These are phyloP conservation scores for Brachypteracias leptosomus DNA, from an alignment of 2,113 vertebrate genomes.

Conservation along the genomic window DNA sequence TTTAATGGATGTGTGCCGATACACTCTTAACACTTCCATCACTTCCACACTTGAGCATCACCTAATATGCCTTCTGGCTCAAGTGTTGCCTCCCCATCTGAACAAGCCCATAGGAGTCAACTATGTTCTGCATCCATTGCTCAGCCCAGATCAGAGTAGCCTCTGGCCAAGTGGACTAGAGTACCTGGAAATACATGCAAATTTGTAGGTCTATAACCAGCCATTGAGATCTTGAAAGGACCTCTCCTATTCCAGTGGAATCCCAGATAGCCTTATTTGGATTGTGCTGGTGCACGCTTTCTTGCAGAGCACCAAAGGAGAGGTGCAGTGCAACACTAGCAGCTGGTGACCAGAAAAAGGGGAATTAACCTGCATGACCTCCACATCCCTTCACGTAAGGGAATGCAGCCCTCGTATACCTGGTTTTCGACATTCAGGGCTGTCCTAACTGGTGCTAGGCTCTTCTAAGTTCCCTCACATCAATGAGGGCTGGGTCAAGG, in stretches of 20 bases:
- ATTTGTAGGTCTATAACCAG: neutral
- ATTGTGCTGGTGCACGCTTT: neutral
- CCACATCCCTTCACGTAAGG: neutral
- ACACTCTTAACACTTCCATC: neutral
- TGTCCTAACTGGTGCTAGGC: neutral
- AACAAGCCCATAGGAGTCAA: neutral
- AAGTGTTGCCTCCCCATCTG: neutral
- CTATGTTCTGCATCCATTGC: neutral
- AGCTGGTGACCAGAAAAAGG: neutral
- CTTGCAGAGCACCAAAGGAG: neutral
- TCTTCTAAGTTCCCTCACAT: neutral
- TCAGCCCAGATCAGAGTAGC: neutral
- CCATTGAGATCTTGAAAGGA: neutral
- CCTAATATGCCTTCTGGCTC: neutral
- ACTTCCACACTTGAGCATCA: neutral
- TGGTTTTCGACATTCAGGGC: neutral
- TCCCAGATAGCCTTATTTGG: neutral
- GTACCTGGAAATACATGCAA: neutral
- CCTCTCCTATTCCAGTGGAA: neutral
- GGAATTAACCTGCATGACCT: neutral
- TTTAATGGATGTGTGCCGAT: neutral
- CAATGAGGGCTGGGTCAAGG: neutral
- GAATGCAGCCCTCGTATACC: accelerated
- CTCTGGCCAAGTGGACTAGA: neutral
- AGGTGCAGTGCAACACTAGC: neutral